Conservation (phyloP, 1,140 invertebrate species). For the Armadillidium nasatum region DNA sequence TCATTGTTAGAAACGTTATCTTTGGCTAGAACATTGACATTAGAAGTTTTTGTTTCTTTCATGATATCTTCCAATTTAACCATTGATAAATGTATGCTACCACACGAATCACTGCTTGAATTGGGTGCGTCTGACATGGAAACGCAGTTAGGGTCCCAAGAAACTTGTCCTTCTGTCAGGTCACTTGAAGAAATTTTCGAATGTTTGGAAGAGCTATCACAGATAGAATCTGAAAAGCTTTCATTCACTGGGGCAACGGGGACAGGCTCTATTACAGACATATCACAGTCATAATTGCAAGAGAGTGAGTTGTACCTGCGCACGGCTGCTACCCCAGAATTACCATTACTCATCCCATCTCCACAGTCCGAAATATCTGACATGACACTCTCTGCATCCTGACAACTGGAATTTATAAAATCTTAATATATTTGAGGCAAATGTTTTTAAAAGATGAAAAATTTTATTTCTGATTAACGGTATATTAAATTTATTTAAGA, state of each 20-base stretch:
- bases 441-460: too few species aligned
- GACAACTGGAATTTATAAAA: slow-evolving; percentile 31
- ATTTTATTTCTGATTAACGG: too few species aligned
- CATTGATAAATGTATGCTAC: not conserved
- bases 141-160: not conserved
- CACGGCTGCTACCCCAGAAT: not conserved
- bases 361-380: slow-evolving; percentile 37
- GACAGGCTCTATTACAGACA: slow-evolving; percentile 36
- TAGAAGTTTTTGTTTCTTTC: slow-evolving; percentile 62
- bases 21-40: slow-evolving; percentile 60
- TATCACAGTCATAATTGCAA: slow-evolving; percentile 28
- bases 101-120: slow-evolving; percentile 1
- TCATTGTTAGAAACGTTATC: slow-evolving; percentile 54
- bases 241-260: slow-evolving; percentile 2
- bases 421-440: too few species aligned
- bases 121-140: slow-evolving; percentile 3
- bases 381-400: slow-evolving; percentile 37
- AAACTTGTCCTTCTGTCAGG: not conserved
- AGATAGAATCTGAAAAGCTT: slow-evolving; percentile 21
- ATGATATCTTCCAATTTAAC: slow-evolving; percentile 57
- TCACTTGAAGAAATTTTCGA: not conserved
- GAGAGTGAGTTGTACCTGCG: not conserved
- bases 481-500: too few species aligned
- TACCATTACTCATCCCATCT: slow-evolving; percentile 28
- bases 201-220: slow-evolving; percentile 28